A percentile compares a stretch with the other conserved stretches of the same genome.
Evolutionary conservation across 30 jellyfish, hydroid and myxozoan genomes (phyloP).

Genomic region (Aurelia coerulea): DNA sequence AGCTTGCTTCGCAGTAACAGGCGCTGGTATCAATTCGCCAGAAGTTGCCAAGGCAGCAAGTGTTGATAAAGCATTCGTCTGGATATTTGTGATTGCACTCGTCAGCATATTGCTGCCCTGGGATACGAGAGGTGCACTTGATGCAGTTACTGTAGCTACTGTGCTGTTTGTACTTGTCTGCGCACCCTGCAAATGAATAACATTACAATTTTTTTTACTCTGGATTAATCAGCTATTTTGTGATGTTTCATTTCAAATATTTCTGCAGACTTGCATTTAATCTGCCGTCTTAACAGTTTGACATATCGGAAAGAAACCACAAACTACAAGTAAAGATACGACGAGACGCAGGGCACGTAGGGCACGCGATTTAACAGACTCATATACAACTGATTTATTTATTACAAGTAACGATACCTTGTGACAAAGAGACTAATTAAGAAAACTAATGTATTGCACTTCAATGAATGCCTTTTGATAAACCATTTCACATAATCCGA

Average conservation of each 20-base stretch:
- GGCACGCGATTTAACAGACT: no score
- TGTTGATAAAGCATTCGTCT: conserved; percentile 91
- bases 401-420: background rate
- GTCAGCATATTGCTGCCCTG: conserved; percentile 41
- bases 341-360: no score
- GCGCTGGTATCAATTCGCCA: conserved; percentile 43
- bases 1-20: conserved; percentile 12
- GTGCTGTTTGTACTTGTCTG: conserved; percentile 63
- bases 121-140: conserved; percentile 26
- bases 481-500: no score
- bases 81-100: conserved; percentile 70
- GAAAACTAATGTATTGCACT: no score
- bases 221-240: background rate
- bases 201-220: no score
- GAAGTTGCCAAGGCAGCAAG: conserved; percentile 99
- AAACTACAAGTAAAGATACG: background rate
- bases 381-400: no score
- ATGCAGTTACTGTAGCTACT: conserved; percentile 57
- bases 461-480: no score
- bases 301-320: no score
- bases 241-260: no score
- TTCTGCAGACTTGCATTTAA: no score
- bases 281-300: no score
- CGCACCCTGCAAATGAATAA: conserved; percentile 19
- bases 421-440: background rate